A percentile compares a stretch with the other conserved stretches of the same genome.
phyloP scores from a whole-genome alignment of 2,113 vertebrate genomes.

The Grammomys dolichurus region DNA sequence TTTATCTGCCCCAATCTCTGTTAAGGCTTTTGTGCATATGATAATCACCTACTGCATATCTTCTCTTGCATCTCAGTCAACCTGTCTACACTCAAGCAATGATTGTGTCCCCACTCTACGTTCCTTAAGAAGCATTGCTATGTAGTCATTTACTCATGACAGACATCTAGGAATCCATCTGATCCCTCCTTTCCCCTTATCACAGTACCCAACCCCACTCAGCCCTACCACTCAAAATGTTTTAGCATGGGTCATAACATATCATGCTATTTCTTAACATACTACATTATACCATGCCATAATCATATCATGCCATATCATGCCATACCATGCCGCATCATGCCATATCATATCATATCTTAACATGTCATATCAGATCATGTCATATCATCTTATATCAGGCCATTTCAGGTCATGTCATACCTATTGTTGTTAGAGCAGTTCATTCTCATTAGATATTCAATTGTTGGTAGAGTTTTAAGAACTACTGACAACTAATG shows the following conservation, averaged over 20 bases:
- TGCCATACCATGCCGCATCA: neutral
- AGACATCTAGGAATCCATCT: neutral
- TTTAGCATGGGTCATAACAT: too few relatives aligned
- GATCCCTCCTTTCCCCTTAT: neutral
- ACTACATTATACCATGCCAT: neutral
- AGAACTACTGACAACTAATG: neutral
- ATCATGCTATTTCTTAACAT: neutral
- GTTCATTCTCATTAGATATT: slow-evolving; percentile 17
- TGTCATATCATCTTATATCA: neutral
- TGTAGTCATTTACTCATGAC: neutral
- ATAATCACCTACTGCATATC: neutral
- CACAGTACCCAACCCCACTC: neutral
- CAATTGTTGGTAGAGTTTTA: slow-evolving; percentile 69
- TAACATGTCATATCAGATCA: neutral
- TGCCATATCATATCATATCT: neutral
- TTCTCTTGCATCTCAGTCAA: neutral
- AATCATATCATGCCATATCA: neutral
- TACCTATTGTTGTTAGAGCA: too few relatives aligned
- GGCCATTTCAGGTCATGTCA: neutral
- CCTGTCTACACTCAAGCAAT: neutral
- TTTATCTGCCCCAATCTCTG: neutral
- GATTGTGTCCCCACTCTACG: neutral
- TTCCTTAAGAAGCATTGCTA: neutral
- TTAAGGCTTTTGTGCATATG: neutral
- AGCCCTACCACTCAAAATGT: too few relatives aligned